Evolutionary conservation across 1,140 invertebrate genomes (phyloP).

Genomic region (Ephestia elutella): DNA sequence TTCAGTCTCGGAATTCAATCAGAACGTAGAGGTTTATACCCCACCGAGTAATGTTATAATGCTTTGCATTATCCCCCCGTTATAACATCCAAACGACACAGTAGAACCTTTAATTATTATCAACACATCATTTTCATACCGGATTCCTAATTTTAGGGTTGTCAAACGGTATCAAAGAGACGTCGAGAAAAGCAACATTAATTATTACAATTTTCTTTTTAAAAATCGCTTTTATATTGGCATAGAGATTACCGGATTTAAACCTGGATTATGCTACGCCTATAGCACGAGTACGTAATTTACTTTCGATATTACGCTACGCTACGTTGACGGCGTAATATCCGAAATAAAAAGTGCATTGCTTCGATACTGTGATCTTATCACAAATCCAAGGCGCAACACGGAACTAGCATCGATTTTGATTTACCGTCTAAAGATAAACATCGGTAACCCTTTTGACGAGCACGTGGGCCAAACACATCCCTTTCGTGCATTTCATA

Average conservation of each 20-base stretch:
- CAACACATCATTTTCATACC: slow-evolving; percentile 73
- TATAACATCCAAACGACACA: slow-evolving; percentile 50
- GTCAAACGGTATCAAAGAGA: slow-evolving; percentile 13
- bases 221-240: too few relatives aligned
- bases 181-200: neutral
- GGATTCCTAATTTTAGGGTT: slow-evolving; percentile 53
- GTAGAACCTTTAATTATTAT: slow-evolving; percentile 75
- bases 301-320: neutral
- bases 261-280: neutral
- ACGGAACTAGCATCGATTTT: slow-evolving; percentile 47
- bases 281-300: neutral
- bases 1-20: slow-evolving; percentile 72
- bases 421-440: slow-evolving; percentile 58
- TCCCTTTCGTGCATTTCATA: slow-evolving; percentile 69
- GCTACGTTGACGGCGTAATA: slow-evolving; percentile 3
- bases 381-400: slow-evolving; percentile 15
- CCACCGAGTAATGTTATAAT: slow-evolving; percentile 68
- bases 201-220: too few relatives aligned
- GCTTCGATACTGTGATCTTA: slow-evolving; percentile 9
- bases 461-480: slow-evolving; percentile 49
- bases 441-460: slow-evolving; percentile 59
- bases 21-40: slow-evolving; percentile 67
- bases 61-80: slow-evolving; percentile 63
- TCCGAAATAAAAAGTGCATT: slow-evolving; percentile 10
- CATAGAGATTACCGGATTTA: too few relatives aligned